Conservation (phyloP, 2,113 vertebrate genomes). For the Uria aalge region DNA sequence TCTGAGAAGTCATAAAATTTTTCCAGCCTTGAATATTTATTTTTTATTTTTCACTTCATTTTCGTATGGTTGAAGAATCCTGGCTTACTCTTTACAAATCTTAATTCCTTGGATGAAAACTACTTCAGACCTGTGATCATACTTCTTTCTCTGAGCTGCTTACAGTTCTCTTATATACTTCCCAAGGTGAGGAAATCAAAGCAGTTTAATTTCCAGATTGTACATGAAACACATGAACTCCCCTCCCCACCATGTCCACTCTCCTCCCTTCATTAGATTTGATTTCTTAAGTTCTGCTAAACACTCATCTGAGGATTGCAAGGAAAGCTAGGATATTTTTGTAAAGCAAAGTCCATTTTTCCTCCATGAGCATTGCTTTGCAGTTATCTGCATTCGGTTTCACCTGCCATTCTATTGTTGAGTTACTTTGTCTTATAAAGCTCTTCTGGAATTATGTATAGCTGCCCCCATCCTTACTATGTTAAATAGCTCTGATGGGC, state of each 20-base stretch:
- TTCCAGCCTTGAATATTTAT: background rate
- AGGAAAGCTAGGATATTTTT: background rate
- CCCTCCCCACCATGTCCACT: background rate
- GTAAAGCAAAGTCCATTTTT: background rate
- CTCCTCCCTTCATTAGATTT: background rate
- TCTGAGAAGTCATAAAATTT: background rate
- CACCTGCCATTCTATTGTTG: background rate
- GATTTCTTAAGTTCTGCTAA: background rate
- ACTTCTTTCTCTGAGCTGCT: background rate
- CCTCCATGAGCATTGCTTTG: background rate
- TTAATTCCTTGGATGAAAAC: background rate
- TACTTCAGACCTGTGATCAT: background rate
- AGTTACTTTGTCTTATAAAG: background rate
- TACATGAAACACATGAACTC: background rate
- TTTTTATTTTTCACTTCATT: background rate
- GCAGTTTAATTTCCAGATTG: background rate
- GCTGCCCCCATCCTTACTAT: background rate
- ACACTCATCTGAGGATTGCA: background rate
- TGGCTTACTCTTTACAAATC: background rate
- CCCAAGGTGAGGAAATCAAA: background rate
- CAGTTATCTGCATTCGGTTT: background rate
- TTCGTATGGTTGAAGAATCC: background rate
- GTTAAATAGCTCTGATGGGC: background rate
- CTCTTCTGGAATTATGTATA: background rate
- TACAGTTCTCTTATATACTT: background rate